Conservation (phyloP, 1,140 invertebrate species). For the Coenobita brevimanus region DNA sequence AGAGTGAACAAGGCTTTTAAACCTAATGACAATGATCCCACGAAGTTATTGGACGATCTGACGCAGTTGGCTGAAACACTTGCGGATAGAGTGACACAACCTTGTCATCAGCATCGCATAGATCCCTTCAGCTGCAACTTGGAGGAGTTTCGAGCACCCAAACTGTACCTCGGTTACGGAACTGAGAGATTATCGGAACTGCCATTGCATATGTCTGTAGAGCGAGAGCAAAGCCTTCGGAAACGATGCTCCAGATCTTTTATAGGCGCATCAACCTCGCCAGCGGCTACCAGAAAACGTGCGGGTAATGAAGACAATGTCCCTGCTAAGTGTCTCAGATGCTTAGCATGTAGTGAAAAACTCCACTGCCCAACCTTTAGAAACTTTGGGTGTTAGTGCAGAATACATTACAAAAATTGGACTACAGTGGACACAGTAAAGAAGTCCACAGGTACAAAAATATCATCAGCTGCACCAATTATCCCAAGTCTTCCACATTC, state of each 20-base stretch:
- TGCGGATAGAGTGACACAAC: not conserved
- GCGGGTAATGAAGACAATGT: no score
- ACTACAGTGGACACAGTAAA: constrained; percentile 4
- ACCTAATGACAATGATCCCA: constrained; percentile 18
- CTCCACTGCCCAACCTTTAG: not conserved
- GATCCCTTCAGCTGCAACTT: constrained; percentile 12
- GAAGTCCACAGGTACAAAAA: not conserved
- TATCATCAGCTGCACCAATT: not conserved
- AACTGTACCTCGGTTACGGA: constrained; percentile 18
- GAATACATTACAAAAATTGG: not conserved
- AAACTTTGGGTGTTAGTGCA: constrained; percentile 2
- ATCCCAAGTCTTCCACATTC: constrained; percentile 14
- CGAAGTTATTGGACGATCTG: constrained; percentile 23
- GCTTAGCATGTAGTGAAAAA: not conserved
- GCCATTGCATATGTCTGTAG: not conserved
- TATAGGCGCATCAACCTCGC: no score
- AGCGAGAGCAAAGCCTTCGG: constrained; percentile 2
- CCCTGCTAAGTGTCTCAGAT: no score
- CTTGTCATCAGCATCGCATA: not conserved
- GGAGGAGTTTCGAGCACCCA: constrained; percentile 2
- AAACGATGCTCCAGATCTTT: no score
- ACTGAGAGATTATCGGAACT: constrained; percentile 31
- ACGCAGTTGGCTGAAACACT: constrained; percentile 11
- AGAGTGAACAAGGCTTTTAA: constrained; percentile 29
- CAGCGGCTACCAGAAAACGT: no score